A percentile compares a stretch with the other conserved stretches of the same genome.
phyloP scores from a whole-genome alignment of 2,113 vertebrate genomes.

The Sterrhoptilus dennistouni region DNA sequence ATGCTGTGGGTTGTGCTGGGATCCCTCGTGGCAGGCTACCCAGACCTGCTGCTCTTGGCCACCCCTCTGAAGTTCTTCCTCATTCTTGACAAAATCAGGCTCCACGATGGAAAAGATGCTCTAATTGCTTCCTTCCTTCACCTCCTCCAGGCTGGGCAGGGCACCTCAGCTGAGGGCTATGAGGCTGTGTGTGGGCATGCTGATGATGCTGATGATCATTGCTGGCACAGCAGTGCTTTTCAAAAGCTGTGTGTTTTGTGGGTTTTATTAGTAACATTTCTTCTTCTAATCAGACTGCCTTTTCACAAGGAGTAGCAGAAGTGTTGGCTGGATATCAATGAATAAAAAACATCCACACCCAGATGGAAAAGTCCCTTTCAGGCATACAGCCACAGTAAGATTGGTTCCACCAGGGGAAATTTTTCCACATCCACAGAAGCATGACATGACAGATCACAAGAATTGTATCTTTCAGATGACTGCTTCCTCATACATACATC shows the following conservation, averaged over 20 bases:
- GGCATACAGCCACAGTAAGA: background rate
- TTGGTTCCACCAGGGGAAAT: background rate
- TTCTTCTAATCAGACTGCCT: background rate
- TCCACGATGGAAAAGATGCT: background rate
- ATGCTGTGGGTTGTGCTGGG: background rate
- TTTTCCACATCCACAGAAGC: background rate
- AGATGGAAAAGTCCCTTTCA: background rate
- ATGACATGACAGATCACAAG: background rate
- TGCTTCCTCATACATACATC: background rate
- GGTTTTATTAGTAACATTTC: background rate
- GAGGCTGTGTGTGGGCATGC: fast-evolving
- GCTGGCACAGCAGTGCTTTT: background rate
- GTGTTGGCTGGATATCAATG: background rate
- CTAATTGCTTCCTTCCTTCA: background rate
- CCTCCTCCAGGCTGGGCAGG: background rate
- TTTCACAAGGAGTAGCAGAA: background rate
- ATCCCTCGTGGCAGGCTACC: fast-evolving
- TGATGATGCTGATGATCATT: background rate
- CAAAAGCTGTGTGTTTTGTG: background rate
- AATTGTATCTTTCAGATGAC: background rate
- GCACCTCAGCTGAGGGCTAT: fast-evolving
- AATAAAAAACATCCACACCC: background rate
- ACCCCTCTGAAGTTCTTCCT: background rate
- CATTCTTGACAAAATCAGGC: background rate
- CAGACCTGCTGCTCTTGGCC: background rate